Evolutionary conservation across 2,113 vertebrate genomes (phyloP).

Genomic region (Corythornis vintsioides): DNA sequence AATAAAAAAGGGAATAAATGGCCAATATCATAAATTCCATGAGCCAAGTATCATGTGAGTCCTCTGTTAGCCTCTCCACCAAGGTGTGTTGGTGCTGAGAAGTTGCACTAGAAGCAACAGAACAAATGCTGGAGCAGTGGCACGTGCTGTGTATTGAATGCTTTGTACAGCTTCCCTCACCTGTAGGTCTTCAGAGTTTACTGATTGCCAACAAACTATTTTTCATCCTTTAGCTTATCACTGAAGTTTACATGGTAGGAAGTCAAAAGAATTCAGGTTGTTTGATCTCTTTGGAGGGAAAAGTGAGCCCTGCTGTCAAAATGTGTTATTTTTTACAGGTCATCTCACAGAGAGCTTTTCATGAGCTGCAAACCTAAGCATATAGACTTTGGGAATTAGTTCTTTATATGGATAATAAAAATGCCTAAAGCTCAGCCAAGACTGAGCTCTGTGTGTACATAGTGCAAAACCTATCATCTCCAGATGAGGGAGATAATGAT

Average conservation of each 20-base stretch:
- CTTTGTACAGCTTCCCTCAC: neutral
- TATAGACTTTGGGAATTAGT: neutral
- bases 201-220: neutral
- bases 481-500: neutral
- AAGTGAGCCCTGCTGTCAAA: accelerated
- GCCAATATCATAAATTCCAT: neutral
- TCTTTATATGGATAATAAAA: neutral
- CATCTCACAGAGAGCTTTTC: neutral
- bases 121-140: neutral
- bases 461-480: neutral
- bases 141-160: accelerated
- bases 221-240: neutral
- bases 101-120: neutral
- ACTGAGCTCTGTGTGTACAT: neutral
- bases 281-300: neutral
- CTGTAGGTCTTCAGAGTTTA: neutral
- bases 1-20: neutral
- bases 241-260: neutral
- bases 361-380: neutral
- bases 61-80: neutral
- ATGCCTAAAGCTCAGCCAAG: neutral
- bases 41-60: neutral
- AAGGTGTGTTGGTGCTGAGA: neutral
- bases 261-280: neutral
- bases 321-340: neutral